These are phyloP conservation scores for Heterodera schachtii DNA, from an alignment of 1,140 invertebrate genomes.

Conservation along the genomic window DNA sequence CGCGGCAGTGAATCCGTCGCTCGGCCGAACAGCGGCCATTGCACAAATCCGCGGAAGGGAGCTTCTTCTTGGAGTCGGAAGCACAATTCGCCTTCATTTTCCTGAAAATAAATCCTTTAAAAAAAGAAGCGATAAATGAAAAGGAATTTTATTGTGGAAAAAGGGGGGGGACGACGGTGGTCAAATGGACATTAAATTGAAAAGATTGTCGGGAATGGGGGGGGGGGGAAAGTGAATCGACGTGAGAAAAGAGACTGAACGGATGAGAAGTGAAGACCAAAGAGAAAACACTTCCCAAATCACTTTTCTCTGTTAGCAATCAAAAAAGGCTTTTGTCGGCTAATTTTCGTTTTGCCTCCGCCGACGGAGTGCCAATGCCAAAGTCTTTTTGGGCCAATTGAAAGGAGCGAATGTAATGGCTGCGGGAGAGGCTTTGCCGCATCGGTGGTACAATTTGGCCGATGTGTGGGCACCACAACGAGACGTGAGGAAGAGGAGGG, in stretches of 20 bases:
- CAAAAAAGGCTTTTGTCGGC: too few species aligned
- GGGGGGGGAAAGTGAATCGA: too few species aligned
- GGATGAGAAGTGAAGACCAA: not conserved
- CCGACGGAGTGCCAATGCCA: too few species aligned
- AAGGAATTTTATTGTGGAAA: not conserved
- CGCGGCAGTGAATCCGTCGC: slow-evolving; percentile 8
- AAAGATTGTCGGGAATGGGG: too few species aligned
- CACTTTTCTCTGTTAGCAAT: too few species aligned
- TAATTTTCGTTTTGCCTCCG: not conserved
- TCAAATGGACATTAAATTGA: not conserved
- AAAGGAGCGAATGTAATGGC: not conserved
- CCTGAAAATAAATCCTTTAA: not conserved
- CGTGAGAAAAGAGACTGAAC: not conserved
- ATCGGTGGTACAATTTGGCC: not conserved
- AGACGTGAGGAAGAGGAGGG: not conserved
- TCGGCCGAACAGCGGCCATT: slow-evolving; percentile 23
- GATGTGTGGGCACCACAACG: not conserved
- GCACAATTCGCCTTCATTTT: not conserved
- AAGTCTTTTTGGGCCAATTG: not conserved
- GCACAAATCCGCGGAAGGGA: not conserved
- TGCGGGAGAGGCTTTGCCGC: not conserved
- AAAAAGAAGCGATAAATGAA: not conserved
- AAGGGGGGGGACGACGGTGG: not conserved
- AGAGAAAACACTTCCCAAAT: not conserved
- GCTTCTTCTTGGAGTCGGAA: not conserved